Conservation (phyloP, 2,888 invertebrate species). For the Eristalis pertinax region DNA sequence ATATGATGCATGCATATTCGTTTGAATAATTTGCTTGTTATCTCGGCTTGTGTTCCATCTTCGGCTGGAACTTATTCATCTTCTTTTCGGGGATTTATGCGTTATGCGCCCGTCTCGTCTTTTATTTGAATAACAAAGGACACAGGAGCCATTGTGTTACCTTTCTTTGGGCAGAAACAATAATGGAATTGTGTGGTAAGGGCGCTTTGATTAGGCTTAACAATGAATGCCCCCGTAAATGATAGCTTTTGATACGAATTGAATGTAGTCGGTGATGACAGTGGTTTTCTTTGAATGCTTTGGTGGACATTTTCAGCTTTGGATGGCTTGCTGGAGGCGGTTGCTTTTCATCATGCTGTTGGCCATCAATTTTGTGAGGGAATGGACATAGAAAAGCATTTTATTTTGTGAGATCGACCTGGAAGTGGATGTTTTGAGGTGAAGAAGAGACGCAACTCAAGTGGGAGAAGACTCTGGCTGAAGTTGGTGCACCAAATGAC, state of each 20-base stretch:
- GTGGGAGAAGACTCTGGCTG: too few species aligned
- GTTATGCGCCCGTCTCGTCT: not conserved
- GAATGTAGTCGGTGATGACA: not conserved
- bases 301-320: not conserved
- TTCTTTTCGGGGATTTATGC: not conserved
- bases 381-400: too few species aligned
- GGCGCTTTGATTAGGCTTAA: not conserved
- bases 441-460: too few species aligned
- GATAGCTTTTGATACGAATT: not conserved
- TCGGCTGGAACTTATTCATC: constrained; percentile 11
- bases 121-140: constrained; percentile 7
- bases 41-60: not conserved
- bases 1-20: constrained; percentile 30
- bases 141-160: not conserved
- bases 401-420: too few species aligned
- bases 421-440: too few species aligned
- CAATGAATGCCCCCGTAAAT: not conserved
- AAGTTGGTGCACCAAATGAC: too few species aligned
- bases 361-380: too few species aligned
- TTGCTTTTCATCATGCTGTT: too few species aligned
- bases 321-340: too few species aligned
- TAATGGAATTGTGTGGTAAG: constrained; percentile 2
- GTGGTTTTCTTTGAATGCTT: not conserved
- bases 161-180: constrained; percentile 1
- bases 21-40: constrained; percentile 22